Evolutionary conservation across 1,140 invertebrate species (phyloP).

Genomic region (Gryllus bimaculatus): DNA sequence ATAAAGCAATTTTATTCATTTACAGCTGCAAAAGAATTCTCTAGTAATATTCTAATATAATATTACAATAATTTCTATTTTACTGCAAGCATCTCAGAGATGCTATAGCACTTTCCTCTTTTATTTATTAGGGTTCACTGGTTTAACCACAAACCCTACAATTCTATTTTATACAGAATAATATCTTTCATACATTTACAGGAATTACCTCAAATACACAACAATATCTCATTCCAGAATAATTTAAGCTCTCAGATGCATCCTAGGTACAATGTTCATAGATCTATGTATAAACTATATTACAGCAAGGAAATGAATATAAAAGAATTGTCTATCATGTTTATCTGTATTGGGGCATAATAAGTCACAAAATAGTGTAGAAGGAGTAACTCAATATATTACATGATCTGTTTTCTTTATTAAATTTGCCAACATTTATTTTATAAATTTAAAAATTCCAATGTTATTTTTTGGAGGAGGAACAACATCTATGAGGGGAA

Average conservation of each 20-base stretch:
- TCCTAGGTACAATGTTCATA: background rate
- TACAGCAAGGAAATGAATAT: background rate
- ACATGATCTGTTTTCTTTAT: too few relatives aligned
- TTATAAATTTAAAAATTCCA: too few relatives aligned
- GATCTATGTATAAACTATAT: conserved; percentile 1
- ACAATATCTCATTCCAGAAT: background rate
- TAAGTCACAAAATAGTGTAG: too few relatives aligned
- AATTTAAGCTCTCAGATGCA: background rate
- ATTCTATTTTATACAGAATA: background rate
- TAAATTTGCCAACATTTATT: too few relatives aligned
- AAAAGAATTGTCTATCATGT: background rate
- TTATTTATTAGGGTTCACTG: background rate
- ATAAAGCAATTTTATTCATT: conserved; percentile 6
- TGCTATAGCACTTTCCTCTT: background rate
- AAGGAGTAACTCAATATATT: too few relatives aligned
- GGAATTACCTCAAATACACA: background rate
- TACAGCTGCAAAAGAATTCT: background rate
- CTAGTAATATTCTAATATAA: background rate
- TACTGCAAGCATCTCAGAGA: background rate
- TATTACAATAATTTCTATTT: background rate
- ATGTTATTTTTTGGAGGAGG: too few relatives aligned
- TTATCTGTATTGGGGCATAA: background rate
- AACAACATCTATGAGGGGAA: too few relatives aligned
- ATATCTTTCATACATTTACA: background rate
- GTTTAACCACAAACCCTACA: background rate